These are phyloP conservation scores for Toxotes jaculatrix DNA, from an alignment of 2,113 vertebrate genomes.

Conservation along the genomic window DNA sequence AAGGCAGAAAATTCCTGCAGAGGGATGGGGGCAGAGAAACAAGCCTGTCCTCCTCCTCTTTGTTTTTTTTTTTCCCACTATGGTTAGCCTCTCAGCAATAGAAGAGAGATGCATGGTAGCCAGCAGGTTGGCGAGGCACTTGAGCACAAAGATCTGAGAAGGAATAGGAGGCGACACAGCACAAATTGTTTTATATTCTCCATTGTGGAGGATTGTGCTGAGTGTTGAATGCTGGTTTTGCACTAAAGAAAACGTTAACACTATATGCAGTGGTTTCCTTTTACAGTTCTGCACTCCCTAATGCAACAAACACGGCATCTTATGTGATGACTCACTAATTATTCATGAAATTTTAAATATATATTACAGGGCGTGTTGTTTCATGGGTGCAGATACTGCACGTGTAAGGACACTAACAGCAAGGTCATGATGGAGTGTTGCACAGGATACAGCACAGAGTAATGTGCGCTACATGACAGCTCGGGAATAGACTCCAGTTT, in stretches of 20 bases:
- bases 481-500: constrained; percentile 53
- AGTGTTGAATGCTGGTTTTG: constrained; percentile 35
- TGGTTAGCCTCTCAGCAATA: constrained; percentile 63
- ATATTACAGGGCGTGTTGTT: constrained; percentile 14
- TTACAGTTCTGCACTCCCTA: constrained; percentile 24
- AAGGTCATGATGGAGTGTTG: constrained; percentile 60
- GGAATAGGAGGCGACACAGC: constrained; percentile 67
- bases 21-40: constrained; percentile 69
- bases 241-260: constrained; percentile 14
- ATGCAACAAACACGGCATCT: constrained; percentile 17
- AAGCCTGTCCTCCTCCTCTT: constrained; percentile 67
- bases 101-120: constrained; percentile 58
- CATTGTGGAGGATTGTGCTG: constrained; percentile 52
- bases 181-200: constrained; percentile 66
- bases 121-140: constrained; percentile 72
- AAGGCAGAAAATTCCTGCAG: constrained; percentile 76
- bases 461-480: constrained; percentile 49
- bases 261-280: neutral
- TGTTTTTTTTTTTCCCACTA: constrained; percentile 46
- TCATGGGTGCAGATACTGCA: constrained; percentile 25
- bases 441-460: constrained; percentile 14
- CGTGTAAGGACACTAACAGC: constrained; percentile 49
- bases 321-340: constrained; percentile 47
- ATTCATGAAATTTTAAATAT: constrained; percentile 55
- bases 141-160: constrained; percentile 66